Percentiles rank a stretch among this genome's conserved stretches.
Conservation (phyloP, 2,113 vertebrate species). For the Dolichallabes microphthalmus region DNA sequence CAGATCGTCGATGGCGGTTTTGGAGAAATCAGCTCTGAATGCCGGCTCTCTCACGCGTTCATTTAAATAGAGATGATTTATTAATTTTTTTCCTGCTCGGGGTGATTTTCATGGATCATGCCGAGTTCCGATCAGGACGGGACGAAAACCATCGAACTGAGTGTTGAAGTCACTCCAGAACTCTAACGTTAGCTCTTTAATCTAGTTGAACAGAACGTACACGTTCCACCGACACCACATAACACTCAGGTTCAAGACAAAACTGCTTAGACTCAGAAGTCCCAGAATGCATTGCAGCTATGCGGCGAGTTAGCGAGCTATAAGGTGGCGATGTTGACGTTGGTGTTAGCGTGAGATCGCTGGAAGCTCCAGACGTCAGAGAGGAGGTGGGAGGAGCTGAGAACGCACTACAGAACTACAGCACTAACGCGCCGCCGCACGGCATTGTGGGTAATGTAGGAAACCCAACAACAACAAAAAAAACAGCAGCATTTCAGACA, state of each 20-base stretch:
- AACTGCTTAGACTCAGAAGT: too few relatives aligned
- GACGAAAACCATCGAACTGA: not conserved
- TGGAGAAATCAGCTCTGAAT: not conserved
- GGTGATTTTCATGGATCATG: not conserved
- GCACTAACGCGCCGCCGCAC: not conserved
- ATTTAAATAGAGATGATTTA: too few relatives aligned
- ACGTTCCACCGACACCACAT: too few relatives aligned
- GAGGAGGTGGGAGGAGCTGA: not conserved
- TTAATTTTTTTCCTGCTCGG: not conserved
- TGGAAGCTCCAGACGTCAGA: not conserved
- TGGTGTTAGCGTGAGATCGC: not conserved
- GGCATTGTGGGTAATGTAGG: not conserved
- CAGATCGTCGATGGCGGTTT: not conserved
- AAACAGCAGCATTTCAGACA: too few relatives aligned
- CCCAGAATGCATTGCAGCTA: not conserved
- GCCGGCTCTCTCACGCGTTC: not conserved
- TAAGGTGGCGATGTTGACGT: not conserved
- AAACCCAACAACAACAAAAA: not conserved
- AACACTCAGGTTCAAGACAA: too few relatives aligned
- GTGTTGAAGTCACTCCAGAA: too few relatives aligned
- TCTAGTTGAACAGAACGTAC: too few relatives aligned
- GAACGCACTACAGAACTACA: not conserved
- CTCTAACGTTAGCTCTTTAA: too few relatives aligned
- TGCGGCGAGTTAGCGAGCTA: not conserved
- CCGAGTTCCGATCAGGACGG: too few relatives aligned